phyloP scores from a whole-genome alignment of 2,888 invertebrate species.

The Ypsolopha sequella region DNA sequence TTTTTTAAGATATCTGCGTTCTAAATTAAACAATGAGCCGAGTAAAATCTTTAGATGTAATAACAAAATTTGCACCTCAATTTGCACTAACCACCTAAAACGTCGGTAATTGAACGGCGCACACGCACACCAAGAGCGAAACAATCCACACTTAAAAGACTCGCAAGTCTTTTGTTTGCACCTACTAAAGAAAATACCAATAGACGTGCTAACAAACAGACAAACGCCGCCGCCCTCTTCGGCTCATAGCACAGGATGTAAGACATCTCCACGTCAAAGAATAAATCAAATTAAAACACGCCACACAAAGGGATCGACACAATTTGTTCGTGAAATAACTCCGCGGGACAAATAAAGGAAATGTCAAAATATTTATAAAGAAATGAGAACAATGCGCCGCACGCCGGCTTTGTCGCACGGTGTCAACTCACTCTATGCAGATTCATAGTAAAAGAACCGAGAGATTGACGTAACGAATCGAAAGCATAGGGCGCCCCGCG shows the following conservation, averaged over 20 bases:
- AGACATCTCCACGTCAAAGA: slow-evolving; percentile 54
- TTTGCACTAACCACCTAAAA: slow-evolving; percentile 24
- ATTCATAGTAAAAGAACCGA: slow-evolving; percentile 48
- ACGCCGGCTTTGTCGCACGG: slow-evolving; percentile 50
- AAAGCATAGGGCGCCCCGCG: slow-evolving; percentile 47
- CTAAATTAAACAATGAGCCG: background rate
- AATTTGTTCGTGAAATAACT: slow-evolving; percentile 58
- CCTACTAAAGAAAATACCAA: slow-evolving; percentile 50
- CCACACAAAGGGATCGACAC: slow-evolving; percentile 59
- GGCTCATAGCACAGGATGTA: slow-evolving; percentile 43
- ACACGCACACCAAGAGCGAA: slow-evolving; percentile 18
- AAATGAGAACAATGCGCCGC: slow-evolving; percentile 60
- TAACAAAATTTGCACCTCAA: slow-evolving; percentile 27
- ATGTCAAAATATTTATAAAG: slow-evolving; percentile 71
- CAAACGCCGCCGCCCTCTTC: slow-evolving; percentile 46
- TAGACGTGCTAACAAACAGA: slow-evolving; percentile 59
- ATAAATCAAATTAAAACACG: slow-evolving; percentile 67
- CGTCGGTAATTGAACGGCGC: slow-evolving; percentile 20
- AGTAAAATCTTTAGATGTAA: background rate
- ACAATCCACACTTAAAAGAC: slow-evolving; percentile 35
- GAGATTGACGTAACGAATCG: slow-evolving; percentile 69
- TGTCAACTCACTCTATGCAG: slow-evolving; percentile 68
- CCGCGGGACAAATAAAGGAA: slow-evolving; percentile 56
- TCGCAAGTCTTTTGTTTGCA: slow-evolving; percentile 47
- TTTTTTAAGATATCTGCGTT: too few species aligned